Evolutionary conservation across 2,888 invertebrate species (phyloP), one percentile per base, ranked within the genome.

Genomic region (Eristalis pertinax): DNA sequence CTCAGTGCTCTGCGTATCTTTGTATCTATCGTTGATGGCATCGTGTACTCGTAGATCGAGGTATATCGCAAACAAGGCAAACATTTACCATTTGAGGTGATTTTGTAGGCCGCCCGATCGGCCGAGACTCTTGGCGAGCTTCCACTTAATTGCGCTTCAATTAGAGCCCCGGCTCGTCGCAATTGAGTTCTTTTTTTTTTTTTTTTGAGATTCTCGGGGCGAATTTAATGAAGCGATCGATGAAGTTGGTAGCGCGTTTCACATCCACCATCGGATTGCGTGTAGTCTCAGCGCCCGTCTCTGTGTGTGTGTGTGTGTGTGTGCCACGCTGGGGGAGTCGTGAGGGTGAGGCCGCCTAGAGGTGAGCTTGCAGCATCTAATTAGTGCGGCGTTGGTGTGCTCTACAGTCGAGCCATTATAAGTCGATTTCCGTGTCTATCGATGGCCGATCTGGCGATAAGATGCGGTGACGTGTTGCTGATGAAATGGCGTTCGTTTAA

Each of bases 221-320:
- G 2, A 65, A 75, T 26, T 85, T 64, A 82, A 82, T 85, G 69
- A 82, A 85, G 82, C 85, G 82, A 85, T 85, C 81, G 82, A 73
- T 73, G 62, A 60, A 82, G 58, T 60, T 72, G 79, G 65, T 79
- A 69, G 58, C 68, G 69, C 58, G 19, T 50, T 50, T 50, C 50
- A 50, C 50, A 19, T 35, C 64, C 58, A 4, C 19, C 32, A 32
- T 32, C 50, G 50, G 43, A 4, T 5, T 43, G 43, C 15, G 43
- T 32, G 32, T 26, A 4, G 26, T 26, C n/a, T n/a, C n/a, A n/a
- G n/a, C n/a, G n/a, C n/a, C n/a, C n/a, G n/a, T n/a, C n/a, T n/a
- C n/a, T n/a, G n/a, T 26, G 3, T 35, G 35, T 5, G 1, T 35
- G 35, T 10, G 35, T 38, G 11, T 38, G 38, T 38, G 38, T 38